Conservation (phyloP, 2,888 invertebrate genomes). For the Corythucha ciliata region DNA sequence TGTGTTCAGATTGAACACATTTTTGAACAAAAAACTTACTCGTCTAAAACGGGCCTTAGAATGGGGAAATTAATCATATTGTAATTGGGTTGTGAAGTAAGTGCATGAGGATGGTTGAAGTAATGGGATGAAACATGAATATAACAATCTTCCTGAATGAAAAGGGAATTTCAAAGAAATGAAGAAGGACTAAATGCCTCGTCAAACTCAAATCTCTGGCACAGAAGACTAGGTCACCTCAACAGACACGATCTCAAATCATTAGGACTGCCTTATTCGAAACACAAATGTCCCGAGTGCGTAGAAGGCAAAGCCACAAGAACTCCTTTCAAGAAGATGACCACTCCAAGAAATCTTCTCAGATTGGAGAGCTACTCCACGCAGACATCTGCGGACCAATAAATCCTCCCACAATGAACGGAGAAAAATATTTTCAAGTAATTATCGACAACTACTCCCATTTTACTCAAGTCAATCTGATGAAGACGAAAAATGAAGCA, state of each 20-base stretch:
- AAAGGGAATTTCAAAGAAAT: no score
- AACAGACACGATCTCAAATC: constrained; percentile 5
- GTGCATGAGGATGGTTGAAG: no score
- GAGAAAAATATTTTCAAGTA: constrained; percentile 32
- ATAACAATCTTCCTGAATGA: no score
- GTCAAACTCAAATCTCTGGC: no score
- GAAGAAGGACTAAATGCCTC: no score
- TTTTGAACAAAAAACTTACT: no score
- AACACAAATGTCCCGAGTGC: constrained; percentile 3
- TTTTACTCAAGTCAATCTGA: constrained; percentile 31
- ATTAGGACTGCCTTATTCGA: constrained; percentile 6
- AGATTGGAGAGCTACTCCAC: constrained; percentile 30
- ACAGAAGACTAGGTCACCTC: constrained; percentile 15
- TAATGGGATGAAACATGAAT: no score
- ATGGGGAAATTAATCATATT: no score
- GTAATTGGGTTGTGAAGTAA: no score
- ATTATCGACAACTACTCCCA: constrained; percentile 38
- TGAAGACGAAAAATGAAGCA: constrained; percentile 36
- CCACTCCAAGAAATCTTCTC: constrained; percentile 8
- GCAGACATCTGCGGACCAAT: constrained; percentile 35
- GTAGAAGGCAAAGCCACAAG: constrained; percentile 2
- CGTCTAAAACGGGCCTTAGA: no score
- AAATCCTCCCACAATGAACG: constrained; percentile 28
- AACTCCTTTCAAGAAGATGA: constrained; percentile 12
- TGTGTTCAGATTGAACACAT: no score